phyloP scores from a whole-genome alignment of 2,797 vertebrate species.

The Coregonus sp. region DNA sequence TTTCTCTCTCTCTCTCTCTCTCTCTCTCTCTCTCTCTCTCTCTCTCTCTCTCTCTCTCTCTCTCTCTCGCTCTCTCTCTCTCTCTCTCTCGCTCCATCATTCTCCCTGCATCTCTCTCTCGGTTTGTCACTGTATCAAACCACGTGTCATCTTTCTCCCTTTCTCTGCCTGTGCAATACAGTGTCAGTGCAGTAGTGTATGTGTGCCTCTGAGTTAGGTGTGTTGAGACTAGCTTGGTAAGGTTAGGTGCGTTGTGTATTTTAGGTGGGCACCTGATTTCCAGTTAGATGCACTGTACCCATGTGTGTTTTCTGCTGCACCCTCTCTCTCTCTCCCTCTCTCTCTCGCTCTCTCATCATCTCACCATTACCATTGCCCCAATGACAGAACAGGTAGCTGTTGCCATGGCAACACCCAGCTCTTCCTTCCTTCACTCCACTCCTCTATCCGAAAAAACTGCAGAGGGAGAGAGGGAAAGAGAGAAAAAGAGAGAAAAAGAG shows the following conservation, averaged over 20 bases:
- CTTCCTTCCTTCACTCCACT: conserved; percentile 53
- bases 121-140: conserved; percentile 35
- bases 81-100: neutral
- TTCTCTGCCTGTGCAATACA: conserved; percentile 19
- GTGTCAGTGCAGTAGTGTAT: neutral
- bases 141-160: conserved; percentile 26
- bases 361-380: neutral
- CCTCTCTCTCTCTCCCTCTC: conserved; percentile 3
- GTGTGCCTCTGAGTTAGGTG: neutral
- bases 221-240: neutral
- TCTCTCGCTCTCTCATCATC: conserved; percentile 4
- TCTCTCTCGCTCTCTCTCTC: neutral
- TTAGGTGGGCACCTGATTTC: neutral
- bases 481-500: conserved; percentile 3
- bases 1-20: conserved; percentile 20
- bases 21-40: conserved; percentile 5
- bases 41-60: neutral
- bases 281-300: neutral
- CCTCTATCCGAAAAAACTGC: conserved; percentile 38
- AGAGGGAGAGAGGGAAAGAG: conserved; percentile 39
- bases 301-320: neutral
- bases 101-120: neutral
- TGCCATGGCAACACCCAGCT: conserved; percentile 77
- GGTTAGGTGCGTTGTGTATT: neutral
- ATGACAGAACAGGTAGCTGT: conserved; percentile 70